Percentiles rank a stretch among this genome's conserved stretches.
Evolutionary conservation across 2,888 invertebrate species (phyloP).

Genomic region (Scrobipalpa costella): DNA sequence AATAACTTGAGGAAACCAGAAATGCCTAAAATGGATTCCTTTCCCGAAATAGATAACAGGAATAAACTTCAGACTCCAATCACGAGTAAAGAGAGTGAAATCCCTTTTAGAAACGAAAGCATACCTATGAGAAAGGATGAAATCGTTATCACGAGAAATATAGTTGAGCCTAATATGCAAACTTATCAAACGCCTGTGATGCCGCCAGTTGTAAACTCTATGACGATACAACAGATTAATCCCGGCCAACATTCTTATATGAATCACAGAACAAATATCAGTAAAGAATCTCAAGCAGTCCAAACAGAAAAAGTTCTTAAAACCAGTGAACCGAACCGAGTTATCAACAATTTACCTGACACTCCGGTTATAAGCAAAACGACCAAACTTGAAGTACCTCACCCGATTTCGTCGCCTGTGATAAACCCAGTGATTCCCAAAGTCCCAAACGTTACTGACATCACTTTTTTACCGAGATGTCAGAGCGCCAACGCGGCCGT

Average conservation of each 20-base stretch:
- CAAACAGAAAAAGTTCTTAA: constrained; percentile 71
- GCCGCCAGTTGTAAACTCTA: constrained; percentile 57
- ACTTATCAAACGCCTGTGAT: constrained; percentile 55
- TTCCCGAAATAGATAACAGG: constrained; percentile 58
- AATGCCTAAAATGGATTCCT: constrained; percentile 61
- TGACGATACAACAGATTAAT: constrained; percentile 73
- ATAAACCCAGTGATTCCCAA: constrained; percentile 74
- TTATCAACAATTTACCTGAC: constrained; percentile 56
- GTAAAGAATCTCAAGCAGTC: constrained; percentile 68
- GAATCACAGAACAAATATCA: constrained; percentile 60
- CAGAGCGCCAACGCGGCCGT: constrained; percentile 74
- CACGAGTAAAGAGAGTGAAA: constrained; percentile 64
- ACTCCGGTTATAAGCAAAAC: constrained; percentile 64
- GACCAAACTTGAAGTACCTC: constrained; percentile 74
- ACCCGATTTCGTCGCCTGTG: constrained; percentile 75
- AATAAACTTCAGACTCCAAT: constrained; percentile 55
- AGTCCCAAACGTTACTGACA: constrained; percentile 67
- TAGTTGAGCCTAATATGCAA: constrained; percentile 63
- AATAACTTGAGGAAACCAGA: constrained; percentile 60
- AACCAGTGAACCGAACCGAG: constrained; percentile 57
- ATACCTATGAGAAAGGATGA: constrained; percentile 65
- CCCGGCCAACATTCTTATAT: constrained; percentile 64
- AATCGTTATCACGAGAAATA: constrained; percentile 65
- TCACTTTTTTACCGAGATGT: constrained; percentile 71
- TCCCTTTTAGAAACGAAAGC: constrained; percentile 63